A percentile compares a stretch with the other conserved stretches of the same genome.
Evolutionary conservation across 2,888 invertebrate species (phyloP).

Genomic region (Caenorhabditis sp.): DNA sequence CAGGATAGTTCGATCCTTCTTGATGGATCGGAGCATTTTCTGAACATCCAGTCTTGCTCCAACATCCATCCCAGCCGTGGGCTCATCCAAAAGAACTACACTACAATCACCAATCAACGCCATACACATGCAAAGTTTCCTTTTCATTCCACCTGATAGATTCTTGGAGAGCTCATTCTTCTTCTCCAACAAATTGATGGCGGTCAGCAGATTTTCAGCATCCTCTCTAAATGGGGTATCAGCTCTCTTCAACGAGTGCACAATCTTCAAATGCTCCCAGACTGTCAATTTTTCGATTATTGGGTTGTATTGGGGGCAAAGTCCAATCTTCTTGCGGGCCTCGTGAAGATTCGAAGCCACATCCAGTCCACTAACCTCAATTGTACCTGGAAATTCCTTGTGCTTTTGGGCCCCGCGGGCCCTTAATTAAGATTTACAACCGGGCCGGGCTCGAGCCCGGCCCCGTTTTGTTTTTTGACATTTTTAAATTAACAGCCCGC

Average conservation of each 20-base stretch:
- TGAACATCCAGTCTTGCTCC: conserved; percentile 49
- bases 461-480: no score
- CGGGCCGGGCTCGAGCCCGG: no score
- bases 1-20: conserved; percentile 58
- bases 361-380: conserved; percentile 10
- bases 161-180: conserved; percentile 19
- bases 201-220: conserved; percentile 26
- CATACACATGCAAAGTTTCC: conserved; percentile 67
- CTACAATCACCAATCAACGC: conserved; percentile 59
- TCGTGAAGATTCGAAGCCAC: neutral
- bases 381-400: conserved; percentile 20
- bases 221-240: conserved; percentile 16
- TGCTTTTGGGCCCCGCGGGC: no score
- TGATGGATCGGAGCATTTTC: conserved; percentile 47
- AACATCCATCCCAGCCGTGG: conserved; percentile 57
- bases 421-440: no score
- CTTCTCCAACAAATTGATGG: neutral
- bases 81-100: conserved; percentile 65
- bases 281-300: conserved; percentile 57
- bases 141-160: conserved; percentile 67
- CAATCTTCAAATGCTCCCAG: conserved; percentile 54
- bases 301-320: conserved; percentile 47
- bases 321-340: conserved; percentile 14
- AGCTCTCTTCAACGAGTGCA: conserved; percentile 32
- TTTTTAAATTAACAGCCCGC: no score